Percentiles rank a stretch among this genome's conserved stretches.
phyloP scores from a whole-genome alignment of 2,888 invertebrate genomes.

The Stomorhina lunata region DNA sequence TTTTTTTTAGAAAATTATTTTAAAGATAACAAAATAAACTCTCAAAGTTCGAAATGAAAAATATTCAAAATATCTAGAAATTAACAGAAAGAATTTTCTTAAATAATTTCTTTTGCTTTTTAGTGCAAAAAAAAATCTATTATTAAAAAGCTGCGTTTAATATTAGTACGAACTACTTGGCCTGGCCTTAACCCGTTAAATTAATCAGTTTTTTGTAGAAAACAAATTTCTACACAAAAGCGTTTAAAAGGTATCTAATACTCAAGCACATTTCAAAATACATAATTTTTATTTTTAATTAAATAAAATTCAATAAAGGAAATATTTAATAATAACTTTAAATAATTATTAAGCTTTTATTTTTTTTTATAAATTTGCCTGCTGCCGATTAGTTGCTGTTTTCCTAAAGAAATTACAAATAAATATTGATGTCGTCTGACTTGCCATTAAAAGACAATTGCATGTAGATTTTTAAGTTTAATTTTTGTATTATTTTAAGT shows the following conservation, averaged over 20 bases:
- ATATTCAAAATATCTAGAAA: not conserved
- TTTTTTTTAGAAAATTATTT: too few species aligned
- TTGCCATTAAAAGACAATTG: not conserved
- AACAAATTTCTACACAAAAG: constrained; percentile 14
- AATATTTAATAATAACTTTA: constrained; percentile 10
- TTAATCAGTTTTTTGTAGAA: constrained; percentile 60
- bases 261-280: not conserved
- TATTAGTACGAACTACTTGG: constrained; percentile 35
- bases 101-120: constrained; percentile 51
- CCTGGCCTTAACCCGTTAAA: constrained; percentile 65
- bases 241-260: constrained; percentile 57
- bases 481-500: not conserved
- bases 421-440: not conserved
- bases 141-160: constrained; percentile 46
- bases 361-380: constrained; percentile 14
- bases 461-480: not conserved
- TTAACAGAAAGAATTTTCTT: not conserved
- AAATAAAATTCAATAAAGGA: not conserved
- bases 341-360: constrained; percentile 20
- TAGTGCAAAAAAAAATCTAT: constrained; percentile 52
- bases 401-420: not conserved
- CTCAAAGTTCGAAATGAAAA: not conserved
- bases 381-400: constrained; percentile 53
- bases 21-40: too few species aligned
- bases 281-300: too few species aligned